Evolutionary conservation across 2,888 invertebrate species (phyloP), one percentile per base, ranked within the genome.

Genomic region (Colletes collaris): DNA sequence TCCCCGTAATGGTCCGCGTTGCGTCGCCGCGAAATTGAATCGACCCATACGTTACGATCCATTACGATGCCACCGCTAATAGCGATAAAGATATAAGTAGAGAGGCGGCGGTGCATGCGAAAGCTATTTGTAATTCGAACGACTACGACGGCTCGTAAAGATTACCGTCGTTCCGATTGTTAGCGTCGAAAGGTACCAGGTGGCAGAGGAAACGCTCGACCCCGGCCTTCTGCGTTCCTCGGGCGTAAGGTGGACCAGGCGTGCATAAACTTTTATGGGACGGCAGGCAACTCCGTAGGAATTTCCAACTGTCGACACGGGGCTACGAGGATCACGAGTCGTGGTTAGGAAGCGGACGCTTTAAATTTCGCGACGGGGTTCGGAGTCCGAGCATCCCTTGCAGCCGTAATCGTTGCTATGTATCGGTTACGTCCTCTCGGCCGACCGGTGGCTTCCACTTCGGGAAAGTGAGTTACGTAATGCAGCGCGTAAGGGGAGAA

Each of bases 21-120:
- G 56, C 64, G 56, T 64, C 35, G 56, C 35, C 50, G 65, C 56
- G 72, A 70, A 82, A 82, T 82, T 81, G 71, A 82, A 78, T 71
- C 65, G 71, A 58, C 56, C 44, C 59, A 46, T 60, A 64, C 49
- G 58, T 79, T 55, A 79, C 79, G 55, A 58, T n/a, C 65, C 68
- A 81, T 76, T 79, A 79, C 60, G 52, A 56, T 13, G 46, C 50
- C 50, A 52, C 55, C 55, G 71, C 40, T 79, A 81, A 80, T 76
- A 73, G 73, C 72, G 55, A 67, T 40, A 79, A 75, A 81, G 75
- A 72, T 50, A 37, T 40, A 68, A 79, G 78, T 37, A 60, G 67
- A 71, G 74, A 52, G 64, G 52, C 60, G 63, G 67, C 60, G 60
- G 56, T 49, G 53, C 67, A 60, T 52, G 52, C 58, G 53, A 65